Evolutionary conservation across 2,797 vertebrate species (phyloP).

Genomic region (Microctenopoma lineatum): DNA sequence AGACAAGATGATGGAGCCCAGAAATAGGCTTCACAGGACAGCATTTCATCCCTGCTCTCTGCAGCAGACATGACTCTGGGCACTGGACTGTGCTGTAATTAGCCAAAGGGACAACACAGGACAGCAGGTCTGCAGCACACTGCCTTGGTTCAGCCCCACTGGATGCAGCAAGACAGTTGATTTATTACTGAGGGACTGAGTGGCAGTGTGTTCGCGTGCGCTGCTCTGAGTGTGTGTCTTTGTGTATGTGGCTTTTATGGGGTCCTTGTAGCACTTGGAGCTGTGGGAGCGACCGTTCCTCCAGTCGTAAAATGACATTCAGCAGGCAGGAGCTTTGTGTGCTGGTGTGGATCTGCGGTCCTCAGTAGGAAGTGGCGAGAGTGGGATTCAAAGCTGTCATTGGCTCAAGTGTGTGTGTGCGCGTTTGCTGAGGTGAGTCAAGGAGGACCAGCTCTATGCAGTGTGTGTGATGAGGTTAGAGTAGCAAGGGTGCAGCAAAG

Average conservation of each 20-base stretch:
- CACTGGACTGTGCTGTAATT: slow-evolving; percentile 74
- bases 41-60: slow-evolving; percentile 67
- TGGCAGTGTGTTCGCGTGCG: slow-evolving; percentile 64
- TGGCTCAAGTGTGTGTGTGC: slow-evolving; percentile 56
- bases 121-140: slow-evolving; percentile 74
- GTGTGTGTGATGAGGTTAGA: slow-evolving; percentile 68
- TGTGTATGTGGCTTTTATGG: slow-evolving; percentile 71
- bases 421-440: slow-evolving; percentile 66
- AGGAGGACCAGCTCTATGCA: slow-evolving; percentile 68
- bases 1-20: slow-evolving; percentile 73
- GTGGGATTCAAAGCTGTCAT: slow-evolving; percentile 61
- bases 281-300: slow-evolving; percentile 72
- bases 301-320: slow-evolving; percentile 79
- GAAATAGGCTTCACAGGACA: slow-evolving; percentile 71
- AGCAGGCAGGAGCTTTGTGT: slow-evolving; percentile 75
- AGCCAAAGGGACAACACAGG: slow-evolving; percentile 73
- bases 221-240: slow-evolving; percentile 46
- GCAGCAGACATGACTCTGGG: slow-evolving; percentile 77
- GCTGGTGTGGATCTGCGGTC: slow-evolving; percentile 69
- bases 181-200: slow-evolving; percentile 78
- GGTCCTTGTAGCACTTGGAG: slow-evolving; percentile 66
- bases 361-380: slow-evolving; percentile 68
- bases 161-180: slow-evolving; percentile 78
- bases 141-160: slow-evolving; percentile 68
- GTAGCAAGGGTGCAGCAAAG: slow-evolving; percentile 69